Base-by-base conservation (phyloP, 2,113 vertebrate genomes). In the Phrynocephalus versicolor region DNA sequence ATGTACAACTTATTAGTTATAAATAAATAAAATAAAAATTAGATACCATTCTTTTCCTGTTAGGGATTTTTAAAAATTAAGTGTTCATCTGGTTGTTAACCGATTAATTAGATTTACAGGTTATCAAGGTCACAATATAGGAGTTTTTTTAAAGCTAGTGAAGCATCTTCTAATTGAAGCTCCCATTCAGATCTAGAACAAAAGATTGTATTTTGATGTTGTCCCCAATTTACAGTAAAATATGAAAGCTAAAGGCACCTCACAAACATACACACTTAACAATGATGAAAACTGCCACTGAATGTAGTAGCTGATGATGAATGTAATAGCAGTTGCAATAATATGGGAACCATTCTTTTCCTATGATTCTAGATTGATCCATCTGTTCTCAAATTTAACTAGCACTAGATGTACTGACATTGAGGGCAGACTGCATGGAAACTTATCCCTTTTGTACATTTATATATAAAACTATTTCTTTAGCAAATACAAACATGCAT, bases 391-490 rank as follows among this genome's bases (percentile, higher is more conserved):
- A 71, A 39, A 62, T 82, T 85, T 77, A 88, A 81, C 69, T 27
- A 73, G 3, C 35, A 15, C 41, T 89, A 85, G 45, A 92, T 90
- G 76, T 45, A 93, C 73, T 69, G 51, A 58, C 55, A n/a, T 69
- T 62, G 70, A 64, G 55, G 57, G 81, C n/a, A 72, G 64, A 87
- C 25, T 79, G 77, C 85, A 87, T 62, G 10, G 94, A 84, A 71
- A 91, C 85, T 74, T 87, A 86, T 91, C 89, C 90, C 14, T 72
- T 91, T 90, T 58, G 33, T 25, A 82, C 12, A 25, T 65, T 65
- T 21, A 41, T 41, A 69, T 82, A 90, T 88, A 85, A 7, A 73
- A 88, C 65, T 90, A 30, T 84, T 81, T 81, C 89, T 91, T 72
- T 51, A 81, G 92, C 74, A 85, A 92, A 84, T 73, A 62, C 57